Conservation (phyloP, 2,797 vertebrate species). For the Lepus townsendii region DNA sequence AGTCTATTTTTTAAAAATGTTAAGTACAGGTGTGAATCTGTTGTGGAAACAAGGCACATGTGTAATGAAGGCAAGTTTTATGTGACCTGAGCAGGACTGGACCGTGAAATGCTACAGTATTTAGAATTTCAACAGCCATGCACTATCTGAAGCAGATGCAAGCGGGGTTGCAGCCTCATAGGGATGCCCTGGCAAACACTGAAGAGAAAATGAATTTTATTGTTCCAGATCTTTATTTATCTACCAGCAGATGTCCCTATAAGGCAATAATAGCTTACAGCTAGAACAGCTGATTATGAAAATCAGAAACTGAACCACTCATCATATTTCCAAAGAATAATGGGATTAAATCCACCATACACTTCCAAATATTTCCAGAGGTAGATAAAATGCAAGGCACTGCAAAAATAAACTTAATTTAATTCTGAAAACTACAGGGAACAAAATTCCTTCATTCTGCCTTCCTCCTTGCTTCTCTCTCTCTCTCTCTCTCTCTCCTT, state of each 20-base stretch:
- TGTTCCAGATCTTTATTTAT: slow-evolving; percentile 55
- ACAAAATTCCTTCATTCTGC: background rate
- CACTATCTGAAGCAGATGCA: slow-evolving; percentile 31
- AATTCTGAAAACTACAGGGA: slow-evolving; percentile 34
- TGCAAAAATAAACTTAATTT: slow-evolving; percentile 43
- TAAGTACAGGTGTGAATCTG: background rate
- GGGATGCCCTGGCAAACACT: background rate
- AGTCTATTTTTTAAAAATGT: background rate
- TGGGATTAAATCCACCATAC: slow-evolving; percentile 59
- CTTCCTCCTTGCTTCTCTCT: background rate
- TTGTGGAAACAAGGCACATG: slow-evolving; percentile 8
- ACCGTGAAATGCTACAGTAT: background rate
- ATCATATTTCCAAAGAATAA: background rate
- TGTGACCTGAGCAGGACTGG: background rate
- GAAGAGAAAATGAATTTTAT: background rate
- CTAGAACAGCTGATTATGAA: slow-evolving; percentile 48
- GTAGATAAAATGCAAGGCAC: background rate
- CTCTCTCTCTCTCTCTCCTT: background rate
- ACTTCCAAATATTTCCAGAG: slow-evolving; percentile 51
- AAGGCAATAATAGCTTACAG: slow-evolving; percentile 81
- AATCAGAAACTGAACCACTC: slow-evolving; percentile 71
- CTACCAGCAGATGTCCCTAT: slow-evolving; percentile 88
- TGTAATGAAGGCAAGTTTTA: slow-evolving; percentile 25
- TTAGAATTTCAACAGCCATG: slow-evolving; percentile 44
- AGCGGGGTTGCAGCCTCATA: background rate